Percentiles rank a stretch among this genome's conserved stretches.
phyloP scores from a whole-genome alignment of 2,797 vertebrate genomes.

The Pantherophis alleghaniensis region DNA sequence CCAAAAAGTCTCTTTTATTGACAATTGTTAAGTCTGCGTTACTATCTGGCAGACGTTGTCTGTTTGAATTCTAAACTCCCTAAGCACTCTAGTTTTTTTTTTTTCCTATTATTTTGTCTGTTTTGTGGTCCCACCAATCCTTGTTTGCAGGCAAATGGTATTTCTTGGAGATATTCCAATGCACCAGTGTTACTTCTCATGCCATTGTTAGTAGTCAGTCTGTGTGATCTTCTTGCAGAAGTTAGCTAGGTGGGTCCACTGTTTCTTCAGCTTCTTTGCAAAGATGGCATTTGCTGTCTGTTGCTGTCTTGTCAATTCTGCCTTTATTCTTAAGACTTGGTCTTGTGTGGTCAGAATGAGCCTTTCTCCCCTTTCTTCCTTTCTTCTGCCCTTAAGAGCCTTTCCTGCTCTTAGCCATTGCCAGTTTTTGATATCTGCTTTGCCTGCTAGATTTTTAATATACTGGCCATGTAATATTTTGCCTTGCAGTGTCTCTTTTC shows the following conservation, averaged over 20 bases:
- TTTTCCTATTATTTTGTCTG: no score
- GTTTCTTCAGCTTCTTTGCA: neutral
- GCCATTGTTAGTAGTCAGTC: neutral
- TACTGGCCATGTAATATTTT: neutral
- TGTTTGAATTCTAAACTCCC: no score
- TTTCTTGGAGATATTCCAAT: neutral
- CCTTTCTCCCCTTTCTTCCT: neutral
- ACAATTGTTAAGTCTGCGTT: no score
- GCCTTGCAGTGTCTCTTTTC: neutral
- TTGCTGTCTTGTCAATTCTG: neutral
- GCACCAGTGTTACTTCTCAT: neutral
- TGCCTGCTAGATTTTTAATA: neutral
- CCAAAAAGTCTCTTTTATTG: no score
- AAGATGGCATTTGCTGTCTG: neutral
- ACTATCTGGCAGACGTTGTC: no score
- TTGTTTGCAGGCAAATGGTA: neutral
- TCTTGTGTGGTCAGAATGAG: neutral
- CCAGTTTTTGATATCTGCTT: neutral
- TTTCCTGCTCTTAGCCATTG: neutral
- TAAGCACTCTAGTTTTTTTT: no score
- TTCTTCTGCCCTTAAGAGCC: neutral
- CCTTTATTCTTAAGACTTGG: neutral
- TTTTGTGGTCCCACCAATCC: no score
- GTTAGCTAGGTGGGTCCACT: neutral
- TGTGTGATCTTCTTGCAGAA: neutral